Evolutionary conservation across 2,113 vertebrate species (phyloP).

Genomic region (Ceyx margarethae): DNA sequence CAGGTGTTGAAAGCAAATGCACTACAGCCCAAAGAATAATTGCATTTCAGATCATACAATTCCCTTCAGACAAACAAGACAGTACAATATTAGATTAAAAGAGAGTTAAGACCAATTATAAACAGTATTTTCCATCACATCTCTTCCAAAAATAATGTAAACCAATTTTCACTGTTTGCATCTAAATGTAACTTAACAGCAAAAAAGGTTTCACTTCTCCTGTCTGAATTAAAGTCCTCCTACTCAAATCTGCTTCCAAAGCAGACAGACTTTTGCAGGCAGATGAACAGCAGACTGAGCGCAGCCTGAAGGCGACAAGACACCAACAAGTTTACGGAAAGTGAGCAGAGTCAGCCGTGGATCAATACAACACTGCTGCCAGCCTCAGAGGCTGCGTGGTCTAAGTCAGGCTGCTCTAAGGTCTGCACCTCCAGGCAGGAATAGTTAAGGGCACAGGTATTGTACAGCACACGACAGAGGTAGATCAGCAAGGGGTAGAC

Average conservation of each 20-base stretch:
- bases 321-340: neutral
- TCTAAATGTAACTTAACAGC: neutral
- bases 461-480: slow-evolving; percentile 12
- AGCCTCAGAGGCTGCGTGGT: neutral
- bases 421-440: neutral
- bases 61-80: neutral
- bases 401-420: neutral
- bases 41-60: neutral
- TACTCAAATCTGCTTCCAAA: neutral
- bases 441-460: neutral
- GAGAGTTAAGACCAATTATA: neutral
- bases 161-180: neutral
- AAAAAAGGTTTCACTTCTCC: neutral
- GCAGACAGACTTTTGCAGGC: neutral
- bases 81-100: neutral
- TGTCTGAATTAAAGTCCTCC: neutral
- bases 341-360: neutral
- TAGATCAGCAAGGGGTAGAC: neutral
- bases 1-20: neutral
- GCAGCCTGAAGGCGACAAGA: neutral
- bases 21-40: neutral
- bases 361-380: neutral
- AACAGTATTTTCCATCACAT: neutral
- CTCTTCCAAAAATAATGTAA: neutral
- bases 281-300: neutral